A percentile compares a stretch with the other conserved stretches of the same genome.
Conservation (phyloP, 2,888 invertebrate genomes). For the Lydus trimaculatus region DNA sequence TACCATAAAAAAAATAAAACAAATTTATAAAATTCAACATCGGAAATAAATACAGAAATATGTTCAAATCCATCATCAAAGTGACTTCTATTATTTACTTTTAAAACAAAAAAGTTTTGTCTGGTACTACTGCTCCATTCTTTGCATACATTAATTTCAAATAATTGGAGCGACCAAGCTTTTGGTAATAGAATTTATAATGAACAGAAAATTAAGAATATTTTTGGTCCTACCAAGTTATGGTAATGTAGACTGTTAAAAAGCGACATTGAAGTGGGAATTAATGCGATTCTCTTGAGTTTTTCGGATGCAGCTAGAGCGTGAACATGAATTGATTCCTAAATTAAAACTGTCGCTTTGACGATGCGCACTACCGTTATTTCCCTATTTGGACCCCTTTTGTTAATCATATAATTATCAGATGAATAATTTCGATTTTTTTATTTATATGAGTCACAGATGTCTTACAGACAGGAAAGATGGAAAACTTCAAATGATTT, state of each 20-base stretch:
- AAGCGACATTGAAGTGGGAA: slow-evolving; percentile 5
- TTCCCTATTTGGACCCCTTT: not conserved
- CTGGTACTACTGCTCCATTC: slow-evolving; percentile 9
- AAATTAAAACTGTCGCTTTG: slow-evolving; percentile 8
- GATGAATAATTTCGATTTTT: slow-evolving; percentile 5
- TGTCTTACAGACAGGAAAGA: not conserved
- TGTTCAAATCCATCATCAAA: not conserved
- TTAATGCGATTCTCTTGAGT: slow-evolving; percentile 10
- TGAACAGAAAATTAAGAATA: slow-evolving; percentile 23
- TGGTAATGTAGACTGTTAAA: slow-evolving; percentile 11
- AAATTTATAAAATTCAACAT: slow-evolving; percentile 5
- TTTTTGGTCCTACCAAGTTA: slow-evolving; percentile 9
- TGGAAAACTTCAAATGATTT: not conserved
- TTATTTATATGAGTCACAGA: not conserved
- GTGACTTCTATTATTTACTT: slow-evolving; percentile 1
- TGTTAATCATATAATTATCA: slow-evolving; percentile 8
- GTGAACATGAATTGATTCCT: slow-evolving; percentile 9
- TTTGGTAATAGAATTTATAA: slow-evolving; percentile 30
- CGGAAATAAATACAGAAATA: not conserved
- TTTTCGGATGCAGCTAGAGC: slow-evolving; percentile 10
- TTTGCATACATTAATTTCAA: slow-evolving; percentile 30
- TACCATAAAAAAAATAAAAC: not conserved
- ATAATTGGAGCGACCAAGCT: slow-evolving; percentile 24
- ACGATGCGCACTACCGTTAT: not conserved
- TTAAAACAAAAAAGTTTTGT: not conserved